These are phyloP conservation scores for Laupala kohalensis DNA, from an alignment of 1,140 invertebrate genomes.

Conservation along the genomic window DNA sequence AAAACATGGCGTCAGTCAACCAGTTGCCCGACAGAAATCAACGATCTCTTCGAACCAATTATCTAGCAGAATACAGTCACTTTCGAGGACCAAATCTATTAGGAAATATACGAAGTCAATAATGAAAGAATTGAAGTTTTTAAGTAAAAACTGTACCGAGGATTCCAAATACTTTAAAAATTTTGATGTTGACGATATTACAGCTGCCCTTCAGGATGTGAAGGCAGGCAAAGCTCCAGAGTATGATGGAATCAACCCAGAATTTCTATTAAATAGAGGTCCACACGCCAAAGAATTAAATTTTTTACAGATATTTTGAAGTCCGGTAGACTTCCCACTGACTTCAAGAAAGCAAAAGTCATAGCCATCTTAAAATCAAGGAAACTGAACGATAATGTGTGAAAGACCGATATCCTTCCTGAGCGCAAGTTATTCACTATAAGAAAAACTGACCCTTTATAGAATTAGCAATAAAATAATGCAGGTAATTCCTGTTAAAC, in stretches of 20 bases:
- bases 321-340: slow-evolving; percentile 5
- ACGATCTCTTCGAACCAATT: slow-evolving; percentile 3
- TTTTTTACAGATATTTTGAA: slow-evolving; percentile 12
- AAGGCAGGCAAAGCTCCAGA: slow-evolving; percentile 11
- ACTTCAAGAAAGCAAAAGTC: slow-evolving; percentile 8
- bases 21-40: not conserved
- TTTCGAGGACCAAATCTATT: slow-evolving; percentile 1
- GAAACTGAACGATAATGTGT: slow-evolving; percentile 1
- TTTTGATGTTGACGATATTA: not conserved
- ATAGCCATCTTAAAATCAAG: slow-evolving; percentile 12
- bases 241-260: slow-evolving; percentile 5
- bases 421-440: slow-evolving; percentile 2
- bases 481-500: slow-evolving; percentile 4
- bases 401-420: slow-evolving; percentile 10
- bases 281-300: not conserved
- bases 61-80: slow-evolving; percentile 1
- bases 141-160: not conserved
- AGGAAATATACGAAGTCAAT: not conserved
- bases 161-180: not conserved
- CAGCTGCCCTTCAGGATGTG: slow-evolving; percentile 4
- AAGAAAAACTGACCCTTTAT: slow-evolving; percentile 7
- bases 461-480: slow-evolving; percentile 7
- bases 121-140: not conserved
- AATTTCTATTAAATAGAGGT: slow-evolving; percentile 10
- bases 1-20: slow-evolving; percentile 6